These are phyloP conservation scores for Hanleya hanleyi DNA, from an alignment of 2,888 invertebrate genomes.

Conservation along the genomic window DNA sequence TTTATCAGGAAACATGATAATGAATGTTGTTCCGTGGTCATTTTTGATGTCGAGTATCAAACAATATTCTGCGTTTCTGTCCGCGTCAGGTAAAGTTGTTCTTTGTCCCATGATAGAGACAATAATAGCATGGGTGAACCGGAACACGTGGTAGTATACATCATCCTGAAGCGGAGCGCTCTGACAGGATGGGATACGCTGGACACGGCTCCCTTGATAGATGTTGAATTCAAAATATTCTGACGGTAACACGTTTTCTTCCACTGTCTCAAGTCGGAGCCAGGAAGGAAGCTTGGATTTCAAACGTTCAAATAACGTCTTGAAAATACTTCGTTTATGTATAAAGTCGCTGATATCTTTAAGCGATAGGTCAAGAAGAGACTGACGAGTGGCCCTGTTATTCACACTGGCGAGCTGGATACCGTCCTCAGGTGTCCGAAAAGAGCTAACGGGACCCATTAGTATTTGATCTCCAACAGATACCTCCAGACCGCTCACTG, in stretches of 20 bases:
- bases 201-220: background rate
- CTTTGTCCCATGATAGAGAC: background rate
- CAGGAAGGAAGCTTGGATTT: background rate
- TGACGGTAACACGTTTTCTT: background rate
- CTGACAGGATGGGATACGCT: background rate
- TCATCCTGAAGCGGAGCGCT: background rate
- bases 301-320: background rate
- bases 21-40: background rate
- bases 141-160: background rate
- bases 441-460: background rate
- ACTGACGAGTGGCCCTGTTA: background rate
- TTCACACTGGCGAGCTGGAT: background rate
- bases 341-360: background rate
- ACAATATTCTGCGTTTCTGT: background rate
- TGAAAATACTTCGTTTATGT: background rate
- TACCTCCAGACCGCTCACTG: slow-evolving; percentile 1
- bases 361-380: background rate
- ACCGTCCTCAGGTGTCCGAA: background rate
- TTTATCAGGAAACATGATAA: background rate
- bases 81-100: background rate
- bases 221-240: background rate
- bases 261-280: background rate
- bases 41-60: background rate
- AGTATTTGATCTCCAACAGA: background rate
- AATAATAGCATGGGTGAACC: background rate